Evolutionary conservation across 2,113 vertebrate genomes (phyloP), one percentile per base, ranked within the genome.

Genomic region (Eurypyga helias): DNA sequence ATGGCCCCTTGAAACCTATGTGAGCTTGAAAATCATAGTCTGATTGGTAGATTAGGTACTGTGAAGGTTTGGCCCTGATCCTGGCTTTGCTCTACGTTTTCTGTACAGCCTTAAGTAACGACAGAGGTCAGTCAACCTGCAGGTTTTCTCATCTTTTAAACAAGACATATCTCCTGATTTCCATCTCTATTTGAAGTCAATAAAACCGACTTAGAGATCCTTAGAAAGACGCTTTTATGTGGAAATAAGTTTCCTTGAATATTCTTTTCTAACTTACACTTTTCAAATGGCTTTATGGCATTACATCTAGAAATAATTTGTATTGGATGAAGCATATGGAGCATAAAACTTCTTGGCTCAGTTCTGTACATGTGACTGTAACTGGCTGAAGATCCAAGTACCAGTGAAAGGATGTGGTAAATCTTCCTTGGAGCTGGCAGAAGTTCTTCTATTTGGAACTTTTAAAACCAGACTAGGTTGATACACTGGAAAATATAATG

Each of bases 321-420:
- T 88, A 61, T 7, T 94, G 79, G 71, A 80, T 88, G 51, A 90
- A 83, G 21, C 45, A 31, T 66, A 43, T 13, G 8, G 36, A 77
- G 76, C 43, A 60, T 95, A 86, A 94, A 83, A 48, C 25, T 49
- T 54, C n/a, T 46, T 86, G 85, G 43, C 93, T 80, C 8, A 6
- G 43, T 93, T 96, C 34, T 26, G 20, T 58, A 3, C 62, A 24
- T 80, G 54, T 95, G 82, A 90, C 51, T 83, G 41, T 80, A 77
- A 49, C 54, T 85, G 84, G 85, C 78, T 70, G 71, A 92, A 83
- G 83, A 86, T 93, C 64, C 79, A 89, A 94, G 79, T 33, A 70
- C 41, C 58, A 92, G 61, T 65, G 57, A 90, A 91, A 87, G 89
- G 93, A 93, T 91, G 78, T 96, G 89, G 96, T 96, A 54, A 71